Percentiles rank a stretch among this genome's conserved stretches.
phyloP scores from a whole-genome alignment of 2,797 vertebrate species.

The Cercopithecus petaurista region DNA sequence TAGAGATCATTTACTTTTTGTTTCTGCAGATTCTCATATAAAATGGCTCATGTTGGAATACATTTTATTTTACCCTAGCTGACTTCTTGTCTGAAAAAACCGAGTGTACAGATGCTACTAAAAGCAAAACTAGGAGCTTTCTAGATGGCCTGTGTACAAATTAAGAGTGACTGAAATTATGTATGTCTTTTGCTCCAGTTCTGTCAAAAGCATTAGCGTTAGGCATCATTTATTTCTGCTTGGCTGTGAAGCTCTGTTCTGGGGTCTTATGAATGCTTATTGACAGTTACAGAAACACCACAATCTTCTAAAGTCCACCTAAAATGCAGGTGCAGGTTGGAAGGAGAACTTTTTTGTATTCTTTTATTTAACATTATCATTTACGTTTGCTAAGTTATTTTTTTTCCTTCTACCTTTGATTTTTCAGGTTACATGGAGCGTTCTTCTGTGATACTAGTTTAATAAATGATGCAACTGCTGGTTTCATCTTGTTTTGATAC shows the following conservation, averaged over 20 bases:
- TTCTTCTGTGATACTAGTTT: not conserved
- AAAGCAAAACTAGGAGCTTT: not conserved
- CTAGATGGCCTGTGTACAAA: not conserved
- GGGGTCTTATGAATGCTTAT: not conserved
- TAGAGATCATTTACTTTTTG: conserved; percentile 43
- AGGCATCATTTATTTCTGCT: not conserved
- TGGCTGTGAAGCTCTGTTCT: not conserved
- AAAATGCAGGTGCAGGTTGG: not conserved
- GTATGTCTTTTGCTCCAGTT: not conserved
- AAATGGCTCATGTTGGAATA: not conserved
- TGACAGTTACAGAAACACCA: not conserved
- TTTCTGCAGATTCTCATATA: conserved; percentile 21
- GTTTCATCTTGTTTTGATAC: not conserved
- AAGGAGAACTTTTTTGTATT: not conserved
- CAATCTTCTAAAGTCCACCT: not conserved
- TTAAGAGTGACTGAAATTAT: not conserved
- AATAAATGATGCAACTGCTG: not conserved
- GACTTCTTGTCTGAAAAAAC: not conserved
- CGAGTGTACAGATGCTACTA: not conserved
- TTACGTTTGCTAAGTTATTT: not conserved
- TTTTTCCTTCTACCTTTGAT: not conserved
- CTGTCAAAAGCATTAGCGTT: not conserved
- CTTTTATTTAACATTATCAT: not conserved
- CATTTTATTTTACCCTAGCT: not conserved
- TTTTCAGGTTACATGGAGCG: not conserved